phyloP scores from a whole-genome alignment of 2,888 invertebrate species.

The Lomographa bimaculata region DNA sequence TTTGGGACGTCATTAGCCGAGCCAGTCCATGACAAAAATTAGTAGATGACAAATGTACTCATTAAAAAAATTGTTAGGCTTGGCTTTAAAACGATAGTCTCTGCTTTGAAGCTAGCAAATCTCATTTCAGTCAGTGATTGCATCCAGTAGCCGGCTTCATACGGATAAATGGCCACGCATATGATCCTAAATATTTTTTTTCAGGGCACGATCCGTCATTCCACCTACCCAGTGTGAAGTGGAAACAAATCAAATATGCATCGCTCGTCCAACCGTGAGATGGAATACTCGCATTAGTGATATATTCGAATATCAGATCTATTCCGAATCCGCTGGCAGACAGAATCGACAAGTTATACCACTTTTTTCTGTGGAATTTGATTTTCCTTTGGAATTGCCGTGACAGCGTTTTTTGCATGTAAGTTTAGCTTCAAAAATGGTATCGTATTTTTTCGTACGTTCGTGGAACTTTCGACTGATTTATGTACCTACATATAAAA shows the following conservation, averaged over 20 bases:
- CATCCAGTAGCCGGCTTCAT: background rate
- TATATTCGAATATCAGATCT: conserved; percentile 59
- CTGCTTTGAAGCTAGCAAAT: background rate
- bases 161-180: conserved; percentile 14
- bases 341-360: conserved; percentile 51
- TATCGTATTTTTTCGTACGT: conserved; percentile 17
- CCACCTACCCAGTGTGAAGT: conserved; percentile 64
- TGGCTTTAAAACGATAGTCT: too few species aligned
- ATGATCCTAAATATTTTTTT: conserved; percentile 59
- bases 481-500: too few species aligned
- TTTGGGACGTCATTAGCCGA: too few species aligned
- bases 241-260: conserved; percentile 81
- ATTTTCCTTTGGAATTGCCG: conserved; percentile 40
- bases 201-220: conserved; percentile 45
- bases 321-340: conserved; percentile 50
- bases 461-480: conserved; percentile 21
- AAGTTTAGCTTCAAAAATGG: conserved; percentile 24
- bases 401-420: conserved; percentile 33
- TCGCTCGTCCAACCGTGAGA: conserved; percentile 72
- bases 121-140: conserved; percentile 3
- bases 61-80: too few species aligned
- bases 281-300: conserved; percentile 71
- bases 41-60: too few species aligned
- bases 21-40: too few species aligned
- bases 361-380: conserved; percentile 49